A percentile compares a stretch with the other conserved stretches of the same genome.
Conservation (phyloP, 2,113 vertebrate species). For the Onychostoma macrolepis region DNA sequence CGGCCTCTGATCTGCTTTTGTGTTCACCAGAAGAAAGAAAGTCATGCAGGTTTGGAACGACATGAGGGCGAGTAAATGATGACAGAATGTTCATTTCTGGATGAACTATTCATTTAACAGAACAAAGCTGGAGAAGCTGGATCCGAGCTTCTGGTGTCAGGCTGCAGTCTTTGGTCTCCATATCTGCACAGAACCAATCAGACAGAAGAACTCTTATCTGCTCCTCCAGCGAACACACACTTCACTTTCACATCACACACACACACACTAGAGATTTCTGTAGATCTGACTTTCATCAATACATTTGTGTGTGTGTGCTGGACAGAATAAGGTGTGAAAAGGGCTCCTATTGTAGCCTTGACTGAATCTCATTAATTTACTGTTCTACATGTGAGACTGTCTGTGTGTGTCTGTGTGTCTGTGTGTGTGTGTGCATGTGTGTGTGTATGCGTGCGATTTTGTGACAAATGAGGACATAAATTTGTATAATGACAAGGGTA, state of each 20-base stretch:
- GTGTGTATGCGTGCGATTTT: too few relatives aligned
- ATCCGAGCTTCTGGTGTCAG: neutral
- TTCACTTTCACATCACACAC: slow-evolving; percentile 3
- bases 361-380: slow-evolving; percentile 6
- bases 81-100: slow-evolving; percentile 1
- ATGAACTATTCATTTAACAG: neutral
- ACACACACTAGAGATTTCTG: slow-evolving; percentile 1
- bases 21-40: slow-evolving; percentile 14
- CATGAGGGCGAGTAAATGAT: slow-evolving; percentile 9
- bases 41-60: neutral
- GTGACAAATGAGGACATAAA: too few relatives aligned
- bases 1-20: slow-evolving; percentile 7
- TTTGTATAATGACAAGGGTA: too few relatives aligned
- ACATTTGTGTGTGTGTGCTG: neutral
- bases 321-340: neutral
- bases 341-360: neutral
- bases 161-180: slow-evolving; percentile 18
- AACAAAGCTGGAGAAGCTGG: slow-evolving; percentile 17
- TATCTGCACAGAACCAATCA: slow-evolving; percentile 18
- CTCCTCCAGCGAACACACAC: slow-evolving; percentile 19
- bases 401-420: neutral
- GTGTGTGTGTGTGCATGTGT: neutral
- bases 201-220: slow-evolving; percentile 12
- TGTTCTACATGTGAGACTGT: neutral
- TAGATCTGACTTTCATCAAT: slow-evolving; percentile 5